Percentiles rank a stretch among this genome's conserved stretches.
Conservation (phyloP, 2,797 vertebrate species). For the Carapus acus region DNA sequence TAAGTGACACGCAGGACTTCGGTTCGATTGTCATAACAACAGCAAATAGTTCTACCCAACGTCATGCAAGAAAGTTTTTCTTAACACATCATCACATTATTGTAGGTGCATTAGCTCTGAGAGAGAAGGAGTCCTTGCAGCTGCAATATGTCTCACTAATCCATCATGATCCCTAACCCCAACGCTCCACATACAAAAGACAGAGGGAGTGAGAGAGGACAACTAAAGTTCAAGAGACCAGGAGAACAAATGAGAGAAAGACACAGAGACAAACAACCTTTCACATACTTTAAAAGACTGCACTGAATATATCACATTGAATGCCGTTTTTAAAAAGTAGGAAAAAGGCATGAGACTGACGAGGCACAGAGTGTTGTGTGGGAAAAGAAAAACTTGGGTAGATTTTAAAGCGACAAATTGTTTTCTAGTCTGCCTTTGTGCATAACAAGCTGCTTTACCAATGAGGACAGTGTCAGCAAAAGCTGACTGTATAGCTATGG, state of each 20-base stretch:
- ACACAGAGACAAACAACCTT: slow-evolving; percentile 58
- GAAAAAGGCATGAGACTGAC: slow-evolving; percentile 28
- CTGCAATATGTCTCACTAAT: slow-evolving; percentile 71
- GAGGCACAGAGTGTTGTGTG: slow-evolving; percentile 9
- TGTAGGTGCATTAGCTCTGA: slow-evolving; percentile 54
- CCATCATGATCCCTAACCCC: slow-evolving; percentile 69
- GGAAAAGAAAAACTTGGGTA: slow-evolving; percentile 24
- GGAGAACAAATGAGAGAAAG: slow-evolving; percentile 57
- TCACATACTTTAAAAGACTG: slow-evolving; percentile 54
- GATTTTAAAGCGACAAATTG: slow-evolving; percentile 32
- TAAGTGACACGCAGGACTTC: slow-evolving; percentile 2
- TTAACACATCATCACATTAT: slow-evolving; percentile 42
- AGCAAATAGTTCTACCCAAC: slow-evolving; percentile 17
- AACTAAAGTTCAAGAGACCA: slow-evolving; percentile 69
- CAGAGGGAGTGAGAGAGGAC: slow-evolving; percentile 65
- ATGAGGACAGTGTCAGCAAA: slow-evolving; percentile 6
- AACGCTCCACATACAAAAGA: slow-evolving; percentile 63
- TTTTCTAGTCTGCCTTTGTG: slow-evolving; percentile 16
- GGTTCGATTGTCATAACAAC: slow-evolving; percentile 10
- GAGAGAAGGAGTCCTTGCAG: slow-evolving; percentile 60
- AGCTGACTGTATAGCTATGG: no score
- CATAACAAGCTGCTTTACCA: slow-evolving; percentile 7
- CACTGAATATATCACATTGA: slow-evolving; percentile 41
- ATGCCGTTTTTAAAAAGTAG: slow-evolving; percentile 32
- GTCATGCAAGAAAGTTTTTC: slow-evolving; percentile 13